These are phyloP conservation scores for Paraescarpia echinospica DNA, from an alignment of 1,140 invertebrate genomes.

Conservation along the genomic window DNA sequence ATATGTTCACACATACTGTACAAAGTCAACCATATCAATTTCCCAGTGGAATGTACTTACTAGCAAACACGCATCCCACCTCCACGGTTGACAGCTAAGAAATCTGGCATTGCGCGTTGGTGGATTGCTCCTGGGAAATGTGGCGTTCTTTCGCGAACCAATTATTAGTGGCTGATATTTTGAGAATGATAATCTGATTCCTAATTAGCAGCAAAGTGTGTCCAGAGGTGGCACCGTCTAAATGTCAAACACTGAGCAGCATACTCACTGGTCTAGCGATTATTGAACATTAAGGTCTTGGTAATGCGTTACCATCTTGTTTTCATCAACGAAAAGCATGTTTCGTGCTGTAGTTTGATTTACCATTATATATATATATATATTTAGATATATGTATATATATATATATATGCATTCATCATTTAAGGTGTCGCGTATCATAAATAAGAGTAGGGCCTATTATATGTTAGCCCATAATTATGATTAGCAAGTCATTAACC, in stretches of 20 bases:
- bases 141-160: not conserved
- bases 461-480: not conserved
- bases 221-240: not conserved
- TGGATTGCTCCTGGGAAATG: not conserved
- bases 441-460: not conserved
- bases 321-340: too few relatives aligned
- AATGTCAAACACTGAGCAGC: not conserved
- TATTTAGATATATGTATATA: too few relatives aligned
- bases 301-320: too few relatives aligned
- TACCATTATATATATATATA: too few relatives aligned
- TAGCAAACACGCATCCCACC: not conserved
- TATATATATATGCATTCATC: too few relatives aligned
- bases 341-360: too few relatives aligned
- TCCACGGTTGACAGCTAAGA: not conserved
- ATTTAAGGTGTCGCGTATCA: too few relatives aligned
- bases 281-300: too few relatives aligned
- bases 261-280: too few relatives aligned
- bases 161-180: not conserved
- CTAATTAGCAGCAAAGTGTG: not conserved
- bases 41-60: not conserved
- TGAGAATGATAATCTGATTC: not conserved
- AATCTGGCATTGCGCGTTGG: not conserved
- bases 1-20: not conserved
- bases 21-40: not conserved
- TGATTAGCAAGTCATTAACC: not conserved